Evolutionary conservation across 2,113 vertebrate genomes (phyloP).

Genomic region (Prionailurus bengalensis): DNA sequence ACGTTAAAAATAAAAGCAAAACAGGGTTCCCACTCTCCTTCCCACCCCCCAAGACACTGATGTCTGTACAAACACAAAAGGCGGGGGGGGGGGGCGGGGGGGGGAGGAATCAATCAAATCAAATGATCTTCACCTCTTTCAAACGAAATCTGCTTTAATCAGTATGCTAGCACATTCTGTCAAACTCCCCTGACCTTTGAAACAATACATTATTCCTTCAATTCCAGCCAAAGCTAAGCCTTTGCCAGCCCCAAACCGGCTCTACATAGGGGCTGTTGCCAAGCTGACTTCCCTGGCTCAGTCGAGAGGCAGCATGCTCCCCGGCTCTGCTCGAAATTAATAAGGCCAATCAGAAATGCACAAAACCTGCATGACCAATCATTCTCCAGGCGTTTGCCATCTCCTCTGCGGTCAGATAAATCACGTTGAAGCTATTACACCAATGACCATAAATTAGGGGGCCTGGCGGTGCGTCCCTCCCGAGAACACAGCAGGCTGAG

Average conservation of each 20-base stretch:
- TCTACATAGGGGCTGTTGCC: constrained; percentile 67
- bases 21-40: background rate
- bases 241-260: background rate
- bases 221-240: constrained; percentile 78
- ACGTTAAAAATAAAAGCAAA: constrained; percentile 18
- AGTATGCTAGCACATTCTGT: background rate
- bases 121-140: background rate
- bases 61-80: background rate
- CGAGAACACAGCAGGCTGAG: constrained; percentile 82
- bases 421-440: constrained; percentile 88
- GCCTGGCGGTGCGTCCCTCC: constrained; percentile 82
- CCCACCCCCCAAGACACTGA: background rate
- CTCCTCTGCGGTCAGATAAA: constrained; percentile 88
- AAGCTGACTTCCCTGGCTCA: constrained; percentile 76
- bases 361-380: constrained; percentile 82
- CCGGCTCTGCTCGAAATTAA: constrained; percentile 84
- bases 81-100: rapidly evolving
- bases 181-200: background rate
- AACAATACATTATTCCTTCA: constrained; percentile 3
- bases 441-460: constrained; percentile 89
- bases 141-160: background rate
- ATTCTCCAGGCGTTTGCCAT: constrained; percentile 85
- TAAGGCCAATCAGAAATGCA: constrained; percentile 85
- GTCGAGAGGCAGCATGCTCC: constrained; percentile 65
- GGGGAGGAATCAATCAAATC: background rate